A percentile compares a stretch with the other conserved stretches of the same genome.
phyloP scores from a whole-genome alignment of 2,888 invertebrate genomes.

The Aporophyla lueneburgensis region DNA sequence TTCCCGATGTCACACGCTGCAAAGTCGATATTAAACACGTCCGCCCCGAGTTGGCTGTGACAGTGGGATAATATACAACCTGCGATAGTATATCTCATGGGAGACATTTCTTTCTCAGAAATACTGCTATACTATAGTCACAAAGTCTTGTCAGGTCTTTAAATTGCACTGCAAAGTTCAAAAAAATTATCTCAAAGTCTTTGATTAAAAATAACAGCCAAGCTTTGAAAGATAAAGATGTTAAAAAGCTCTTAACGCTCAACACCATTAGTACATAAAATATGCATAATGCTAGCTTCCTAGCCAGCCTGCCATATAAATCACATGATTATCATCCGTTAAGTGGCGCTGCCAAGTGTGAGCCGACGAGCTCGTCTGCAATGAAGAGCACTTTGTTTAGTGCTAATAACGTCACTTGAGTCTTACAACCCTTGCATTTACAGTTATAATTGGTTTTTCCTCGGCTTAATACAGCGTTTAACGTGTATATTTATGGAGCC shows the following conservation, averaged over 20 bases:
- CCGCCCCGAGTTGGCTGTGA: constrained; percentile 44
- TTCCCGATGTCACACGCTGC: constrained; percentile 47
- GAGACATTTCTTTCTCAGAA: constrained; percentile 31
- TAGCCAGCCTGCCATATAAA: constrained; percentile 37
- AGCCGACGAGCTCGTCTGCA: constrained; percentile 30
- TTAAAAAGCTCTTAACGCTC: constrained; percentile 42
- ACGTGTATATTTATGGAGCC: not conserved
- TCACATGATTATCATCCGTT: constrained; percentile 52
- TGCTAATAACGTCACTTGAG: constrained; percentile 22
- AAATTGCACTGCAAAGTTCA: not conserved
- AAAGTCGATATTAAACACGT: constrained; percentile 60
- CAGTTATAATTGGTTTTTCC: constrained; percentile 18
- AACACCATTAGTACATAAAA: constrained; percentile 27
- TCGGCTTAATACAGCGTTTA: not conserved
- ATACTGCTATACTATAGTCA: not conserved
- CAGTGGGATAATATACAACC: constrained; percentile 48
- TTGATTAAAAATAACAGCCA: constrained; percentile 14
- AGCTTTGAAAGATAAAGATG: constrained; percentile 24
- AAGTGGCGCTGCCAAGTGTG: constrained; percentile 33
- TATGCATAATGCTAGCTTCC: constrained; percentile 38
- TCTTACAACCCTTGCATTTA: constrained; percentile 10
- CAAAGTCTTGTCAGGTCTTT: not conserved
- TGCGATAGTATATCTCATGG: constrained; percentile 21
- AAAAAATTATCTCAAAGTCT: not conserved
- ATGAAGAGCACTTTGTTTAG: constrained; percentile 30